Evolutionary conservation across 2,797 vertebrate genomes (phyloP), one percentile per base, ranked within the genome.

Genomic region (Sebastiscus tertius): DNA sequence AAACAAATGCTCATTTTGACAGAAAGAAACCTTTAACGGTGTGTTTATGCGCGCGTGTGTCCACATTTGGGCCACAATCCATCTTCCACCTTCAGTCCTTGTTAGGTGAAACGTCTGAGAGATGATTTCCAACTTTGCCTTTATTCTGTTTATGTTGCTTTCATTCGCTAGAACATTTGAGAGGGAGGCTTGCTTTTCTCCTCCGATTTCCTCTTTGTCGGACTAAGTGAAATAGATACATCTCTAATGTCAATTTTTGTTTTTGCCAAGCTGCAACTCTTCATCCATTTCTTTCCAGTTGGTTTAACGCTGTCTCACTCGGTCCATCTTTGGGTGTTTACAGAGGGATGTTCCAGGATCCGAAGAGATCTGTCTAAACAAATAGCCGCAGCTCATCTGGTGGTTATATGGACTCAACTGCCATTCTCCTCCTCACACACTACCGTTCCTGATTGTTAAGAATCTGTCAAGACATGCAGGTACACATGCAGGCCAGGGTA

Each of bases 331-430:
- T 62, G 20, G n/a, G 60, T 72, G 33, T 64, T 84, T 79, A 76
- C 68, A 64, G 36, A 55, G 18, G 31, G 69, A 83, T 64, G 79
- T 81, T 83, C 80, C 66, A 71, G 66, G 71, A 76, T 88, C 85
- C 59, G 69, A 62, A 11, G 42, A 46, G 63, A 83, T 82, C 76
- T 80, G 63, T 88, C 72, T 63, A 85, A 92, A 92, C 72, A 94
- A 91, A 87, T 64, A 82, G 33, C 75, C 71, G 71, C 62, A 70
- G 76, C 79, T 76, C 80, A 79, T 90, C 55, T 80, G 49, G 56
- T 66, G 62, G 33, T 86, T 76, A 76, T 84, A 71, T 84, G 16
- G 54, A 49, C 55, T 88, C 61, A n/a, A 8, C 8, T 78, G 67
- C 6, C 20, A 42, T 49, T 42, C 55, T 49, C 81, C 55, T 56